Evolutionary conservation across 2,113 vertebrate genomes (phyloP), one percentile per base, ranked within the genome.

Genomic region (Sinocyclocheilus grahami): DNA sequence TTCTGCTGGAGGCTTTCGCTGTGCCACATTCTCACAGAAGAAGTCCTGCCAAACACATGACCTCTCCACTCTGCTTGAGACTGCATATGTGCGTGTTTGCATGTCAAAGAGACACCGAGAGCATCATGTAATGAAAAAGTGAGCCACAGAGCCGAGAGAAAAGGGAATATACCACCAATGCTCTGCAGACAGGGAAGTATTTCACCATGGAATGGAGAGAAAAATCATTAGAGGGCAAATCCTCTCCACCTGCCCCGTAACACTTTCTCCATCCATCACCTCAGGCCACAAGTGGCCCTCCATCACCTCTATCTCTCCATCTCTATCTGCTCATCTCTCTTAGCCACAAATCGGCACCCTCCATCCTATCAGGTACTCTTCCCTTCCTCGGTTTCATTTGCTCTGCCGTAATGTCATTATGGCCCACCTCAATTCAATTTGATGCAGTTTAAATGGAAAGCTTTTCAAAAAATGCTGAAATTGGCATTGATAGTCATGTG

Each of bases 161-260:
- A 53, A 22, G 51, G 39, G 42, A 39, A 77, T 89, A 65, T 75
- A 75, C 63, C n/a, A 14, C 27, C 33, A 60, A 6, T 87, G 74
- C 60, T 18, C 39, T 3, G 76, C 11, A 72, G 78, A 67, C 51
- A 78, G 82, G 46, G 39, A 63, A 33, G 24, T 85, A 84, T 89
- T 88, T 89, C 82, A 86, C 77, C 33, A 27, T 9, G 76, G 82
- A 89, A 85, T 60, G 62, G 62, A 55, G 78, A 20, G 71, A 88
- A 85, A 86, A 88, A 88, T 86, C 87, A 82, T 88, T 90, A 72
- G 86, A 78, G 80, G 81, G 85, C 72, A 84, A 85, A 79, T 30
- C 78, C 65, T 24, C 65, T 74, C 39, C 33, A 65, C 65, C 74
- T 82, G 71, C 58, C 75, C 74, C 33, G 16, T 83, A 75, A 86